Evolutionary conservation across 2,113 vertebrate genomes (phyloP), one percentile per base, ranked within the genome.

Genomic region (Narcine bancroftii): DNA sequence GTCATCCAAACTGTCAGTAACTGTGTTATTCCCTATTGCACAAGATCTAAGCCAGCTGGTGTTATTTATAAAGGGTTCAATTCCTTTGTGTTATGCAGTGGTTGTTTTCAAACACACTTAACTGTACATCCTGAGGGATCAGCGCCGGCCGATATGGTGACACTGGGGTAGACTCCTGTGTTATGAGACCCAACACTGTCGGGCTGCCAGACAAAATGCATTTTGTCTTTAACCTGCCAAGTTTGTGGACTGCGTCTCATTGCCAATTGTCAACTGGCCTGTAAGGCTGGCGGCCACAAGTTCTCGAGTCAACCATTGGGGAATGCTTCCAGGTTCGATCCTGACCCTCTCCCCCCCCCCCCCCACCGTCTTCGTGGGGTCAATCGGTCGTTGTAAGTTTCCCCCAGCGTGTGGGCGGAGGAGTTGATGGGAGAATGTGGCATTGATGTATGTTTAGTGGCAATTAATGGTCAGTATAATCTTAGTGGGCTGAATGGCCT

Each of bases 21-120:
- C 39, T 24, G 15, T 11, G 11, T 65, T 89, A 21, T 56, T 65
- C 5, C 85, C 36, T 39, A 17, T 39, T 21, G 24, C n/a, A 36
- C 56, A 36, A 29, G 60, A 42, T 89, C 53, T 7, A 65, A 42
- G 85, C 85, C 85, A 65, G 85, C 56, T 81, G 77, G 45, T 81
- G 77, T 81, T 33, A 63, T 89, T 65, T 89, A 65, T 65, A 19
- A 65, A 21, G 60, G 60, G 33, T 65, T 21, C 56, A 65, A 63
- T 36, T 65, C 17, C 53, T 63, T 89, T 89, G 77, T 79, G n/a
- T 39, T 39, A 26, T 89, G 85, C n/a, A 7, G 39, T 39, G 36
- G 19, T 89, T 65, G 45, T 50, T 13, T 56, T 89, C 85, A 89
- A 26, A 81, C 53, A 65, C 85, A 89, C 85, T 89, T 65, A 65